phyloP scores from a whole-genome alignment of 2,888 invertebrate genomes.

The Andrena dorsata region DNA sequence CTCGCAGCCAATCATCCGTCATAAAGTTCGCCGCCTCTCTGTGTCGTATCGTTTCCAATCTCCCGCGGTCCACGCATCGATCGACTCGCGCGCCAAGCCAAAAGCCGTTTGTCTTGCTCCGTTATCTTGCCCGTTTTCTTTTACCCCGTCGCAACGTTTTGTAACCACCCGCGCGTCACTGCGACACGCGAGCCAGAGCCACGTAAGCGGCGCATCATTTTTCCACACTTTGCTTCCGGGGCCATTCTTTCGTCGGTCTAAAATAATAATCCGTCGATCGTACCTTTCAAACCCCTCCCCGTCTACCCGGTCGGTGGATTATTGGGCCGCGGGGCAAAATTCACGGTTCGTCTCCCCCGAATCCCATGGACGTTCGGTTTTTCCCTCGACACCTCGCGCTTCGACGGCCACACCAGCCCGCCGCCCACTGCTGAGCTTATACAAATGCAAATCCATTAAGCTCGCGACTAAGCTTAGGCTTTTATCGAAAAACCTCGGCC shows the following conservation, averaged over 20 bases:
- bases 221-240: not conserved
- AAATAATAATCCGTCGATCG: slow-evolving; percentile 61
- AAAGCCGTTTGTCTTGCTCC: slow-evolving; percentile 35
- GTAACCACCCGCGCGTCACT: not conserved
- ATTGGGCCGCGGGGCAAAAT: slow-evolving; percentile 55
- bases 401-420: slow-evolving; percentile 40
- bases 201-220: not conserved
- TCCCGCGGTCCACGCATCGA: slow-evolving; percentile 32
- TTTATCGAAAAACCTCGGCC: slow-evolving; percentile 69
- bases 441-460: slow-evolving; percentile 74
- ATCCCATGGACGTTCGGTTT: slow-evolving; percentile 64
- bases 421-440: slow-evolving; percentile 54
- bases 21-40: slow-evolving; percentile 52
- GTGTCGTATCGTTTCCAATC: slow-evolving; percentile 33
- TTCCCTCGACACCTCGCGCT: slow-evolving; percentile 65
- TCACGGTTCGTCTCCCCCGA: slow-evolving; percentile 59
- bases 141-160: slow-evolving; percentile 15
- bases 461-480: slow-evolving; percentile 70
- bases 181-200: slow-evolving; percentile 1
- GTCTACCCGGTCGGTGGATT: slow-evolving; percentile 49
- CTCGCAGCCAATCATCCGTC: slow-evolving; percentile 53
- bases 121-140: slow-evolving; percentile 33
- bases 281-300: slow-evolving; percentile 18
- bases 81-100: slow-evolving; percentile 25
- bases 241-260: slow-evolving; percentile 16